A percentile compares a stretch with the other conserved stretches of the same genome.
phyloP scores from a whole-genome alignment of 2,888 invertebrate species.

The Watsonalla binaria region DNA sequence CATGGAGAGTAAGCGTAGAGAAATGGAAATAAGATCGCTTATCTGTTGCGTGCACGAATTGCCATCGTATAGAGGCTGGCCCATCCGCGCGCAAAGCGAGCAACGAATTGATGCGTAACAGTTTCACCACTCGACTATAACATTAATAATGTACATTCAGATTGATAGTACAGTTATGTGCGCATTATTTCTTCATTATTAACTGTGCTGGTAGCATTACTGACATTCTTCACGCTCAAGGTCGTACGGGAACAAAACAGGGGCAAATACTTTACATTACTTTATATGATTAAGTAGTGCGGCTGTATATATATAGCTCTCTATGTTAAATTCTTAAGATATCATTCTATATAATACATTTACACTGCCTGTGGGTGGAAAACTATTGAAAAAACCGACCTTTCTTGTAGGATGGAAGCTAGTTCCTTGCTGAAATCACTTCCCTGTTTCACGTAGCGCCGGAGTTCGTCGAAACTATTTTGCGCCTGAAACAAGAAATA shows the following conservation, averaged over 20 bases:
- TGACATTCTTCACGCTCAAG: conserved; percentile 5
- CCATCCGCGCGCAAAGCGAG: conserved; percentile 15
- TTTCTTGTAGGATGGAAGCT: conserved; percentile 92
- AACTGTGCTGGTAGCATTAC: conserved; percentile 5
- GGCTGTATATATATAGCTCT: too few species aligned
- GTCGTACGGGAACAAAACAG: background rate
- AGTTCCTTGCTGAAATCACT: conserved; percentile 97
- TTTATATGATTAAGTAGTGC: background rate
- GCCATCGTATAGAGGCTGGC: conserved; percentile 12
- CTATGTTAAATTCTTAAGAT: too few species aligned
- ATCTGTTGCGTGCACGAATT: conserved; percentile 37
- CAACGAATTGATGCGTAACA: conserved; percentile 22
- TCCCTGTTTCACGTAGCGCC: conserved; percentile 95
- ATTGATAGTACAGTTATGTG: conserved; percentile 18
- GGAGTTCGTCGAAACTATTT: conserved; percentile 95
- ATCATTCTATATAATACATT: too few species aligned
- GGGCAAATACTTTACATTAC: background rate
- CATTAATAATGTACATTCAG: conserved; percentile 10
- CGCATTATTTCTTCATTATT: conserved; percentile 7
- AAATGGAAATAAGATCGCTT: conserved; percentile 51
- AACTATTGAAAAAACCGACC: conserved; percentile 74
- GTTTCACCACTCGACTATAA: conserved; percentile 17
- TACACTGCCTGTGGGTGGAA: too few species aligned
- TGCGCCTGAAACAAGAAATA: conserved; percentile 84
- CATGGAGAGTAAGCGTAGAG: conserved; percentile 47